These are phyloP conservation scores for Drosophila algonquin DNA, from an alignment of 2,888 invertebrate species.

Conservation along the genomic window DNA sequence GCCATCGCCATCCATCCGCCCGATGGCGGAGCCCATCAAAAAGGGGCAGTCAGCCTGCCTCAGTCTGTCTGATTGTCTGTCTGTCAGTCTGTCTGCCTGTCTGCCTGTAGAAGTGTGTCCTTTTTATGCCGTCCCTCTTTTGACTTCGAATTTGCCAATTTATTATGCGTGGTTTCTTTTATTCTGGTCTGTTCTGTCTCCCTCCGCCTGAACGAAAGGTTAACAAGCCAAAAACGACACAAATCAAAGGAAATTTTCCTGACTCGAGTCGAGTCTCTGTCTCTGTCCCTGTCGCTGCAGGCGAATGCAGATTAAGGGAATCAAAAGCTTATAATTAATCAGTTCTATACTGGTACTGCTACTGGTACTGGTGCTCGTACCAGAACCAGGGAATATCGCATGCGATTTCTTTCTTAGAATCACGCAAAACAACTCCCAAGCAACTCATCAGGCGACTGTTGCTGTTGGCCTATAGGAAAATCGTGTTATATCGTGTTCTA, in stretches of 20 bases:
- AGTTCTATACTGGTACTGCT: slow-evolving; percentile 1
- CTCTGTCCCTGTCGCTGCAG: slow-evolving; percentile 37
- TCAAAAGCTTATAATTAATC: slow-evolving; percentile 50
- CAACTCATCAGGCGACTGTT: slow-evolving; percentile 5
- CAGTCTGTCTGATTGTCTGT: neutral
- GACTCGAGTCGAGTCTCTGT: slow-evolving; percentile 5
- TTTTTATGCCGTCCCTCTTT: slow-evolving; percentile 37
- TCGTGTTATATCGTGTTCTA: slow-evolving; percentile 26
- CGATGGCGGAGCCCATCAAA: slow-evolving; percentile 31
- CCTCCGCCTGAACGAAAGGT: slow-evolving; percentile 13
- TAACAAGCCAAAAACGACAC: slow-evolving; percentile 39
- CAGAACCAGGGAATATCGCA: slow-evolving; percentile 17
- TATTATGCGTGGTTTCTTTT: slow-evolving; percentile 66
- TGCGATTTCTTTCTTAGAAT: slow-evolving; percentile 33
- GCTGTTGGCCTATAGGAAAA: slow-evolving; percentile 14
- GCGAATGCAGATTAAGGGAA: slow-evolving; percentile 45
- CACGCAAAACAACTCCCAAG: neutral
- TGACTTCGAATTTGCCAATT: slow-evolving; percentile 59
- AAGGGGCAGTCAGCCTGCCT: slow-evolving; percentile 25
- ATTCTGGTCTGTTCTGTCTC: slow-evolving; percentile 16
- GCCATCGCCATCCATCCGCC: slow-evolving; percentile 42
- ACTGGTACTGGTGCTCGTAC: no score
- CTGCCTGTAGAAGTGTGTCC: slow-evolving; percentile 46
- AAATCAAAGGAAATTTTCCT: slow-evolving; percentile 41
- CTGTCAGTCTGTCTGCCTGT: slow-evolving; percentile 15